phyloP scores from a whole-genome alignment of 1,140 invertebrate species.

The Macrobrachium nipponense region DNA sequence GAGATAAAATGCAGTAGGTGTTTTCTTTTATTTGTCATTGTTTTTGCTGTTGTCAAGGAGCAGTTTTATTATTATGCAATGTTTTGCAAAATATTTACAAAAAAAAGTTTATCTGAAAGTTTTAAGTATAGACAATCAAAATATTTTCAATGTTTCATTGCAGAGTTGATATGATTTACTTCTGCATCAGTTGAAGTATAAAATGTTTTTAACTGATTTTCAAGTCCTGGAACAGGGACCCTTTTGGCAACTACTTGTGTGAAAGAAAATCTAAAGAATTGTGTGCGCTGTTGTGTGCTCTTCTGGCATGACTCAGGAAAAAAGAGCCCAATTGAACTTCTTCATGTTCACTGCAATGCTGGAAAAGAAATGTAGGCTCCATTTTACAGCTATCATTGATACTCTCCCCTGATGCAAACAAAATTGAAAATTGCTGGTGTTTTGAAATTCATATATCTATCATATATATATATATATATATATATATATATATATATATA shows the following conservation, averaged over 20 bases:
- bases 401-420: too few relatives aligned
- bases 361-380: too few relatives aligned
- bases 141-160: conserved; percentile 53
- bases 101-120: conserved; percentile 54
- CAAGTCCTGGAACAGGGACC: conserved; percentile 56
- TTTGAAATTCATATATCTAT: too few relatives aligned
- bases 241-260: neutral
- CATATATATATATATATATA: too few relatives aligned
- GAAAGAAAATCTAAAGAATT: too few relatives aligned
- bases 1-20: conserved; percentile 45
- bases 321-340: too few relatives aligned
- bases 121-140: conserved; percentile 57
- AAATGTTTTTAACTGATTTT: conserved; percentile 31
- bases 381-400: too few relatives aligned
- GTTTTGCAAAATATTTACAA: conserved; percentile 57
- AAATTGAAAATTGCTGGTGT: too few relatives aligned
- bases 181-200: neutral
- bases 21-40: conserved; percentile 19
- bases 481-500: too few relatives aligned
- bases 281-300: too few relatives aligned
- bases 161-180: conserved; percentile 18
- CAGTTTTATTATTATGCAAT: conserved; percentile 42
- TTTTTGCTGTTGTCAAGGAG: conserved; percentile 55
- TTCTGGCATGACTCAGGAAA: too few relatives aligned
- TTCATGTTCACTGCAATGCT: too few relatives aligned